A percentile compares a stretch with the other conserved stretches of the same genome.
Evolutionary conservation across 2,113 vertebrate species (phyloP).

Genomic region (Podilymbus podiceps): DNA sequence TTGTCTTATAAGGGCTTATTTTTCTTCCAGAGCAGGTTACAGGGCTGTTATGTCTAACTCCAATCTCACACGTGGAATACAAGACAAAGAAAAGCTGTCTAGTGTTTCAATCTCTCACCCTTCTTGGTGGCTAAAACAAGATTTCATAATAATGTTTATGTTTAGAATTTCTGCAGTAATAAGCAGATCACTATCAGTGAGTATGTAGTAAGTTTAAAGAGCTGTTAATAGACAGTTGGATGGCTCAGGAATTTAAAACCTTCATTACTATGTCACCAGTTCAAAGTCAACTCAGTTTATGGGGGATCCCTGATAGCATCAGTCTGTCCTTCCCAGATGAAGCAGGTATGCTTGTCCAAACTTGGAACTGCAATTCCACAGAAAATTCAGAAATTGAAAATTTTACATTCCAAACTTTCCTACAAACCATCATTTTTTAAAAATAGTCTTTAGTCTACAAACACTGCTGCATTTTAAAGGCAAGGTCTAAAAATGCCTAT

Average conservation of each 20-base stretch:
- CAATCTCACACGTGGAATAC: not conserved
- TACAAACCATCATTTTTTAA: not conserved
- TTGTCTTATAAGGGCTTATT: not conserved
- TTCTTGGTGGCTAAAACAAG: constrained; percentile 29
- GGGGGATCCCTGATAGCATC: constrained; percentile 25
- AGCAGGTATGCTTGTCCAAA: constrained; percentile 28
- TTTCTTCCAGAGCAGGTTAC: not conserved
- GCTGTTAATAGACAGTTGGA: constrained; percentile 43
- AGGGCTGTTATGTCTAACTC: constrained; percentile 5
- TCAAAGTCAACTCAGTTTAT: constrained; percentile 46
- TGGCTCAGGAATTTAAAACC: constrained; percentile 52
- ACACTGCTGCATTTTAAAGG: not conserved
- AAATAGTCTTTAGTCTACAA: not conserved
- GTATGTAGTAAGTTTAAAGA: constrained; percentile 47
- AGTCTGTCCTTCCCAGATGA: constrained; percentile 10
- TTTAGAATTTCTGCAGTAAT: constrained; percentile 65
- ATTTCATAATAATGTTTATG: constrained; percentile 57
- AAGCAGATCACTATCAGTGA: constrained; percentile 57
- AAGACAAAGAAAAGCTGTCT: constrained; percentile 15
- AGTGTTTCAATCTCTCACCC: not conserved
- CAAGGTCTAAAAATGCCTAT: not conserved
- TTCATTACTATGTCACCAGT: constrained; percentile 50
- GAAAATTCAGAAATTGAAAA: not conserved
- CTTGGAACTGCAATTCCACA: constrained; percentile 9
- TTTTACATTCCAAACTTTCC: not conserved